Evolutionary conservation across 2,888 invertebrate species (phyloP).

Genomic region (Thumatha senex): DNA sequence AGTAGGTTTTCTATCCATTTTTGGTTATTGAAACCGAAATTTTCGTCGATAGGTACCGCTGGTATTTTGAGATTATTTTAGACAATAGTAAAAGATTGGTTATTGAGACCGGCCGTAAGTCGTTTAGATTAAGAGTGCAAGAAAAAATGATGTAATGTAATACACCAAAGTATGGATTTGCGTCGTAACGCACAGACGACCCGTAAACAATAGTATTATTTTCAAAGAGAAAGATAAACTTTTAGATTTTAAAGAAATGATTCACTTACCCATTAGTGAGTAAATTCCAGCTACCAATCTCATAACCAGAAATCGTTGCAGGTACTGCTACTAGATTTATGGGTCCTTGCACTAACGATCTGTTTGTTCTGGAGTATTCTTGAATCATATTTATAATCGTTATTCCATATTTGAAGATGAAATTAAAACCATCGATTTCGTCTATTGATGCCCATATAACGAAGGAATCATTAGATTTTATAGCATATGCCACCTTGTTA

Average conservation of each 20-base stretch:
- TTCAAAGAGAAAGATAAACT: no score
- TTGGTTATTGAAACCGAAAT: no score
- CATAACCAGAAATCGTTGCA: conserved; percentile 58
- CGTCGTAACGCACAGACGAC: no score
- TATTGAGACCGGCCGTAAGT: no score
- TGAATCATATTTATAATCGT: conserved; percentile 61
- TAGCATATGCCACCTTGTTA: conserved; percentile 39
- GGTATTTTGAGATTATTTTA: no score
- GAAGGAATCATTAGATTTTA: conserved; percentile 55
- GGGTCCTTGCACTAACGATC: conserved; percentile 59
- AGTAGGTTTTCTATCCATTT: no score
- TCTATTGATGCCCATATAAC: conserved; percentile 63
- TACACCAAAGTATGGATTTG: no score
- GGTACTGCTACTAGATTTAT: conserved; percentile 72
- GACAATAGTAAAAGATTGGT: no score
- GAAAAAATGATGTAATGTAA: no score
- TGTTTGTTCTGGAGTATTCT: conserved; percentile 53
- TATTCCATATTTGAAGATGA: conserved; percentile 59
- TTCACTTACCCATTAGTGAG: conserved; percentile 67
- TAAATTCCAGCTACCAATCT: conserved; percentile 71
- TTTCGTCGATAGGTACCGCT: no score
- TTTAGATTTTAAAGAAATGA: conserved; percentile 1
- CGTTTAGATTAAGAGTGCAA: no score
- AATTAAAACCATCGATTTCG: conserved; percentile 53
- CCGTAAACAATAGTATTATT: no score